phyloP scores from a whole-genome alignment of 2,113 vertebrate genomes.

The Choloepus hoffmanni region DNA sequence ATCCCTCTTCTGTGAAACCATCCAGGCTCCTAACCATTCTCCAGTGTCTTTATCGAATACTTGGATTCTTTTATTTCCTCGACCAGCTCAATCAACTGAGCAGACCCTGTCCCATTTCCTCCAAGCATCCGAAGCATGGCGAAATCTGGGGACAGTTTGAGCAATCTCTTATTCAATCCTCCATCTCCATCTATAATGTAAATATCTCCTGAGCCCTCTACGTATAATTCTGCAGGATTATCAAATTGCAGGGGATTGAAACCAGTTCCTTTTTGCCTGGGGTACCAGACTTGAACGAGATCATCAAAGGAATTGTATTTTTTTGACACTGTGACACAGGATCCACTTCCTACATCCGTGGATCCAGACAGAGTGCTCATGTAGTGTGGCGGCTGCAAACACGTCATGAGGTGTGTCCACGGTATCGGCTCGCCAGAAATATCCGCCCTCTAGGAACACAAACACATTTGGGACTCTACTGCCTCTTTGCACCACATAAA shows the following conservation, averaged over 20 bases:
- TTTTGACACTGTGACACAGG: too few species aligned
- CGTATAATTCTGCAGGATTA: constrained; percentile 94
- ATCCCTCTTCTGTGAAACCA: constrained; percentile 95
- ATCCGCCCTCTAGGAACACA: too few species aligned
- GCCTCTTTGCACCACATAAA: too few species aligned
- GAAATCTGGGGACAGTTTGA: constrained; percentile 92
- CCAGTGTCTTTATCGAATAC: constrained; percentile 94
- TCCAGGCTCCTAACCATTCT: constrained; percentile 95
- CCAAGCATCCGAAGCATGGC: constrained; percentile 92
- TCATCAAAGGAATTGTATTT: too few species aligned
- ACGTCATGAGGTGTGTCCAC: too few species aligned
- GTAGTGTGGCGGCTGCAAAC: too few species aligned
- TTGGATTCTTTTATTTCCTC: constrained; percentile 96
- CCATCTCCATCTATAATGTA: constrained; percentile 98
- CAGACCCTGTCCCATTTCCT: constrained; percentile 90
- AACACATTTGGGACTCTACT: too few species aligned
- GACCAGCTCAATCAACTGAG: constrained; percentile 91
- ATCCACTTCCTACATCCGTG: too few species aligned
- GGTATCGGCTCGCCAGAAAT: too few species aligned
- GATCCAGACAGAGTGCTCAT: too few species aligned
- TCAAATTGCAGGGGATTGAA: constrained; percentile 94
- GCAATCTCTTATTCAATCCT: constrained; percentile 94
- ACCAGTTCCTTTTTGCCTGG: too few species aligned
- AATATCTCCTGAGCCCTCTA: constrained; percentile 92
- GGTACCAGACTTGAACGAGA: too few species aligned